Percentiles rank a stretch among this genome's conserved stretches.
phyloP scores from a whole-genome alignment of 2,888 invertebrate species.

The Chymomyza caudatula region DNA sequence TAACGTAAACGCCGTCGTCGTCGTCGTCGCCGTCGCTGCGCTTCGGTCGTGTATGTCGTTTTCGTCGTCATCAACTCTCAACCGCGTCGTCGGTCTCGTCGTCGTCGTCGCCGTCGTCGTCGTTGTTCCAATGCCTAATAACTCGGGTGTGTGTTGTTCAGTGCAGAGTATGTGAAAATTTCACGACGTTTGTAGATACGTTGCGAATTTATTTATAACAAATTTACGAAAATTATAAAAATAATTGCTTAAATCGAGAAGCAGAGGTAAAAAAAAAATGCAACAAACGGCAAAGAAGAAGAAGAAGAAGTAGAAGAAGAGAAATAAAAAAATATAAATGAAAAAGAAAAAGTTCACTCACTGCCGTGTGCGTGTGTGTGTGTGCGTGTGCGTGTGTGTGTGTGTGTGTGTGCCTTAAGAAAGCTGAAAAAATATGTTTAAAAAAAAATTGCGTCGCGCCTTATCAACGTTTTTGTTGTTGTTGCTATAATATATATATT shows the following conservation, averaged over 20 bases:
- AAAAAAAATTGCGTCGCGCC: constrained; percentile 38
- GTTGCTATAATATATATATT: constrained; percentile 11
- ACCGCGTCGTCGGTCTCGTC: constrained; percentile 28
- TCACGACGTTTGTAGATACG: constrained; percentile 59
- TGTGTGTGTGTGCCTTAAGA: constrained; percentile 19
- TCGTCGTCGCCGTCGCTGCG: constrained; percentile 31
- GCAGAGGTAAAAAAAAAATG: not conserved
- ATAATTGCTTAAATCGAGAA: not conserved
- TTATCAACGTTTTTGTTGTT: constrained; percentile 18
- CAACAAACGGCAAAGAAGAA: not conserved
- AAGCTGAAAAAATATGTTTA: constrained; percentile 7
- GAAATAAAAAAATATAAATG: not conserved
- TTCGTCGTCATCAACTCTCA: not conserved
- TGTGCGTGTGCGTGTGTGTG: constrained; percentile 29
- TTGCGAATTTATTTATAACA: constrained; percentile 67
- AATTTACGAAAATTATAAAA: constrained; percentile 39
- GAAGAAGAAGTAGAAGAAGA: not conserved
- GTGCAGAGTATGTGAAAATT: constrained; percentile 67
- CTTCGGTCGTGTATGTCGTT: constrained; percentile 28
- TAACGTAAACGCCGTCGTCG: constrained; percentile 31
- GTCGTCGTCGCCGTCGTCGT: not conserved
- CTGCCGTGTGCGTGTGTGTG: constrained; percentile 26
- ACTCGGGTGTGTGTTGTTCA: constrained; percentile 66
- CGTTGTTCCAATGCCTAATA: constrained; percentile 58
- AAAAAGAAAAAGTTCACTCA: not conserved